Base-by-base conservation (phyloP, 1,140 invertebrate genomes). In the Zaprionus ghesquierei region DNA sequence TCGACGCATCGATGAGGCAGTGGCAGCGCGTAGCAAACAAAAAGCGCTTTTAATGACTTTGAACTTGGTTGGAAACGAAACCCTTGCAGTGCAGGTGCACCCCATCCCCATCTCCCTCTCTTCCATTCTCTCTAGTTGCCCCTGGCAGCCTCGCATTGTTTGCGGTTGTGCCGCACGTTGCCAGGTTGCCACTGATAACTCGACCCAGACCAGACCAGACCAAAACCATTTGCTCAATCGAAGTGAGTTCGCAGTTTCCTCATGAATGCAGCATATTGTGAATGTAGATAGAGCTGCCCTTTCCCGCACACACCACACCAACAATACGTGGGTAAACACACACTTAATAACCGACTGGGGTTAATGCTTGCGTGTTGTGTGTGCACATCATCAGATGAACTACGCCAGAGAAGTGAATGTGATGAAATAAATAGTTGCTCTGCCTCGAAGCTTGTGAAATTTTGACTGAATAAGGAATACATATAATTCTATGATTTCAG, bases 11-110 rank as follows among this genome's bases (percentile, higher is more conserved):
- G 35, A 41, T 41, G 35, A 31, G 3, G 25, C 10, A 49, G 23
- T 3, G 35, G 9, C 10, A 44, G 10, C 1, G 13, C 13, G 10
- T 33, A 12, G 50, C n/a, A 27, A 22, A 25, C 29, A 22, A 54
- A 62, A 69, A 62, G 23, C 20, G 23, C 31, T 65, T 71, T 82
- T 82, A 75, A 84, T 76, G 56, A 76, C 54, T 75, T 81, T 71
- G 63, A 76, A 75, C 61, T 78, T 78, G 70, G 5, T 41, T 29
- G 27, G 4, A 0, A 8, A 29, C 12, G 22, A 77, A 73, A 49
- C 56, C 27, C 54, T 53, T 60, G 69, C 61, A 73, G 61, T 66
- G 69, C 50, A 31, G 35, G 1, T 31, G 12, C 20, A 5, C 12
- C 20, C 13, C n/a, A 44, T 3, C 3, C 13, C 49, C 5, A 3